Conservation (phyloP, 2,797 vertebrate species). For the Onychomys arenicola region DNA sequence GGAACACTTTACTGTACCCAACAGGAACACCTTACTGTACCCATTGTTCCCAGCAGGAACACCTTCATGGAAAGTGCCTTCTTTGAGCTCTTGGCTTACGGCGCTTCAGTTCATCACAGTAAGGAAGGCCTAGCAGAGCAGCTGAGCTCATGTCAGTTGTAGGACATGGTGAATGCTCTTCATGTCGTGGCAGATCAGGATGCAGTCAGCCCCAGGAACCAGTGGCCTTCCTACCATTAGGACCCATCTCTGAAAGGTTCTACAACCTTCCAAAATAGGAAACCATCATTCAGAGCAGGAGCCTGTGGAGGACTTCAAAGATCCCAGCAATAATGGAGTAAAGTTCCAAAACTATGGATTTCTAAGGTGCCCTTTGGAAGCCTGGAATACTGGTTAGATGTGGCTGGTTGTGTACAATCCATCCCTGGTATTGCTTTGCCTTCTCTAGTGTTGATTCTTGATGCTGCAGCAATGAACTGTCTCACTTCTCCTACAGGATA, state of each 20-base stretch:
- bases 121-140: neutral
- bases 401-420: neutral
- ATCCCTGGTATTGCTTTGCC: neutral
- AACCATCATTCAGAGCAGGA: neutral
- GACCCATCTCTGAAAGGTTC: neutral
- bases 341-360: neutral
- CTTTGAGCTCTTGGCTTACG: neutral
- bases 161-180: neutral
- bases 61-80: neutral
- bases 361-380: neutral
- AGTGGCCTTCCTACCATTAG: neutral
- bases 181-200: neutral
- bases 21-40: no score
- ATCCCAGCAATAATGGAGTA: neutral
- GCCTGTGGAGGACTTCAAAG: neutral
- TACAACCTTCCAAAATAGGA: neutral
- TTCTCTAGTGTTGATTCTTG: neutral
- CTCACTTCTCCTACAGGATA: neutral
- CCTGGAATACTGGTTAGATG: neutral
- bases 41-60: no score
- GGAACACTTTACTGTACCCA: no score
- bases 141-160: neutral
- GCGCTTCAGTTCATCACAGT: neutral
- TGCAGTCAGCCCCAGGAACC: neutral
- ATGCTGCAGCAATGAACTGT: neutral